phyloP scores from a whole-genome alignment of 2,888 invertebrate species.

The Cybosia mesomella region DNA sequence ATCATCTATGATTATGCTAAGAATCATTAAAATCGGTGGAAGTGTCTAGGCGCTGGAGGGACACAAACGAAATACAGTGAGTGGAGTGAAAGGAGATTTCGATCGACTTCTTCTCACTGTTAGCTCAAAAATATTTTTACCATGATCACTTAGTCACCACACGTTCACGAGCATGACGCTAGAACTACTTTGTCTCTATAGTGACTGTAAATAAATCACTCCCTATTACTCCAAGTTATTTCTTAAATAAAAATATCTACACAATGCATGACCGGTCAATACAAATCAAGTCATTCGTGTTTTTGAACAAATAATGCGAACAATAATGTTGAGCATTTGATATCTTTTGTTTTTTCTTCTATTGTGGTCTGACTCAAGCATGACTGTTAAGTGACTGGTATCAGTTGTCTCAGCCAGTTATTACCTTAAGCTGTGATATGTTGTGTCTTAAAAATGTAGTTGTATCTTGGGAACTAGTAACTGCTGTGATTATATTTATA shows the following conservation, averaged over 20 bases:
- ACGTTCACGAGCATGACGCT: neutral
- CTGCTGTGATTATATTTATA: constrained; percentile 7
- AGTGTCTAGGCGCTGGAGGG: no score
- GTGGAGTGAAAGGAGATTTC: no score
- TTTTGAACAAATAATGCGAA: neutral
- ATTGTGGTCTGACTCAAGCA: constrained; percentile 2
- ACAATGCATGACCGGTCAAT: neutral
- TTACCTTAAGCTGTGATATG: neutral
- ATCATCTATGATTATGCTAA: no score
- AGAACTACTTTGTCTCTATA: neutral
- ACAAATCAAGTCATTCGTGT: neutral
- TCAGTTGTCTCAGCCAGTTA: neutral
- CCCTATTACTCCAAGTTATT: no score
- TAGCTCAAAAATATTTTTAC: no score
- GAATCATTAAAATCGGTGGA: no score
- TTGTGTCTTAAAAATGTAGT: neutral
- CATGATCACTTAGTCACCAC: neutral
- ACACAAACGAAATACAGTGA: no score
- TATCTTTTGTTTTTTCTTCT: neutral
- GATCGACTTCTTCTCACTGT: no score
- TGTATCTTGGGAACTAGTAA: neutral
- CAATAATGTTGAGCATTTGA: neutral
- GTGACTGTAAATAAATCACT: neutral
- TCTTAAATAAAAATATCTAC: neutral
- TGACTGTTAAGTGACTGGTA: neutral